phyloP scores from a whole-genome alignment of 1,140 invertebrate species.

The Aphelinus atriplicis region DNA sequence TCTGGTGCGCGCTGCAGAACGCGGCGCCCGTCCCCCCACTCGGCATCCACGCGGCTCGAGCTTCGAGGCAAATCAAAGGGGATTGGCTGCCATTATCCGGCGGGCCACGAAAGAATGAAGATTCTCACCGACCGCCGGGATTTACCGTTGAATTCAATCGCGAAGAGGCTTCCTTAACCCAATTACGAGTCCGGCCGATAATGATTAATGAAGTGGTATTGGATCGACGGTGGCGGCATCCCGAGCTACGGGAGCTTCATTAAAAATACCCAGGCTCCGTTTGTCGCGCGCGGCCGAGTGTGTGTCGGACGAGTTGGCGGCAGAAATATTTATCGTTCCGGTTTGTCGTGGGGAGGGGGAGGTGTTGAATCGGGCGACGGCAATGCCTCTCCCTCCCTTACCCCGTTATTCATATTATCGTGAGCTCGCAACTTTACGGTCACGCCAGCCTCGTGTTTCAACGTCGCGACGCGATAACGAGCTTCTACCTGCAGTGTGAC shows the following conservation, averaged over 20 bases:
- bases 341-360: background rate
- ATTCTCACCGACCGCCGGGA: background rate
- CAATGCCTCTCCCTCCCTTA: slow-evolving; percentile 13
- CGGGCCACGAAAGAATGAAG: background rate
- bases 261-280: slow-evolving; percentile 9
- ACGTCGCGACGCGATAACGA: slow-evolving; percentile 22
- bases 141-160: slow-evolving; percentile 1
- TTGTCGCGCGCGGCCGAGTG: background rate
- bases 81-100: slow-evolving; percentile 9
- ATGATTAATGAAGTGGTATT: slow-evolving; percentile 21
- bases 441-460: slow-evolving; percentile 18
- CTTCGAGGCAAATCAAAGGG: slow-evolving; percentile 14
- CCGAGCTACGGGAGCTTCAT: slow-evolving; percentile 1
- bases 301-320: background rate
- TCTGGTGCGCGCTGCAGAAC: too few relatives aligned
- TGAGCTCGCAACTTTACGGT: slow-evolving; percentile 14
- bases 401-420: background rate
- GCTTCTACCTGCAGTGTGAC: background rate
- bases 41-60: background rate
- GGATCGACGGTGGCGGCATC: background rate
- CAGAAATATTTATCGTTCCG: slow-evolving; percentile 9
- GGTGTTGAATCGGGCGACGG: too few relatives aligned
- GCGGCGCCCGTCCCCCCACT: too few relatives aligned
- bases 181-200: slow-evolving; percentile 29
- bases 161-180: slow-evolving; percentile 9